phyloP scores from a whole-genome alignment of 2,888 invertebrate species.

The Callinectes sapidus region DNA sequence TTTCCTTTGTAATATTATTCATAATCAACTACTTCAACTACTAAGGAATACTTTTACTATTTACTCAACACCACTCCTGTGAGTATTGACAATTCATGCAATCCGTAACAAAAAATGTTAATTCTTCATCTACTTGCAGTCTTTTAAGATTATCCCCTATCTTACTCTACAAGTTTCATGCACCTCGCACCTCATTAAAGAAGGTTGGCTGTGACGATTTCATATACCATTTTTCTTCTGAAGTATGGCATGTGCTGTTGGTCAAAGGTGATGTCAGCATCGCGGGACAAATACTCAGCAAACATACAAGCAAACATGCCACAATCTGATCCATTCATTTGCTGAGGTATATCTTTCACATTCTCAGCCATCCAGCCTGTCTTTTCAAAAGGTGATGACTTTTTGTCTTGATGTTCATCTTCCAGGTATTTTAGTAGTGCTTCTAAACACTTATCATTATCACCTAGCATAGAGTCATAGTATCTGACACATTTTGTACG shows the following conservation, averaged over 20 bases:
- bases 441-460: conserved; percentile 84
- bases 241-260: conserved; percentile 97
- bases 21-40: not conserved
- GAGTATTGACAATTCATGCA: not conserved
- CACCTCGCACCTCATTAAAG: not conserved
- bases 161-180: not conserved
- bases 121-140: not conserved
- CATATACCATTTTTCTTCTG: conserved; percentile 91
- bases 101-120: not conserved
- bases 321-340: conserved; percentile 98
- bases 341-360: conserved; percentile 86
- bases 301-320: conserved; percentile 98
- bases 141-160: not conserved
- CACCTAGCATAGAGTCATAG: conserved; percentile 94
- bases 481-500: conserved; percentile 85
- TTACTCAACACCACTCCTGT: not conserved
- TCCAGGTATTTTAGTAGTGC: conserved; percentile 84
- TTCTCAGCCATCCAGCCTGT: conserved; percentile 83
- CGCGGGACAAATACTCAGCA: conserved; percentile 91
- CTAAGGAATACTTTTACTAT: not conserved
- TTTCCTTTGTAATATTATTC: not conserved
- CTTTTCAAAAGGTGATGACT: conserved; percentile 84
- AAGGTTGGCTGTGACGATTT: conserved; percentile 81
- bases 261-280: conserved; percentile 86
- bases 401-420: conserved; percentile 92